A percentile compares a stretch with the other conserved stretches of the same genome.
Conservation (phyloP, 1,140 invertebrate species). For the Potamilus streckersoni region DNA sequence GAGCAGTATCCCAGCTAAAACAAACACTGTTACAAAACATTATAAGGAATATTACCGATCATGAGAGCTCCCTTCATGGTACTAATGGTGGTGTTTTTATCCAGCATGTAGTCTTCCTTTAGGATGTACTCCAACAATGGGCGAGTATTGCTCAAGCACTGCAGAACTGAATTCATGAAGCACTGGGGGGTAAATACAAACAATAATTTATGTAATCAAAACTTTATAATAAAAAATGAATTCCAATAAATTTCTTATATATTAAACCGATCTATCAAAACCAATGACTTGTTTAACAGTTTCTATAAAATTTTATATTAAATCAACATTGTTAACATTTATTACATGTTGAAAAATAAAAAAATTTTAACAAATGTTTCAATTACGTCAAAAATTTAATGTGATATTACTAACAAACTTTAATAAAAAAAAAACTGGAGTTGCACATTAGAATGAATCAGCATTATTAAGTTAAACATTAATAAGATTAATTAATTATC, state of each 20-base stretch:
- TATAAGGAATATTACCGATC: slow-evolving; percentile 69
- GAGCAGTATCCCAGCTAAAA: too few species aligned
- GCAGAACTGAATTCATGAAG: slow-evolving; percentile 97
- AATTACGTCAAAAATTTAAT: too few species aligned
- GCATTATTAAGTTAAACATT: too few species aligned
- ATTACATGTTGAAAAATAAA: not conserved
- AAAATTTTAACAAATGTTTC: too few species aligned
- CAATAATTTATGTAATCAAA: slow-evolving; percentile 3
- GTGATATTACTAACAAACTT: too few species aligned
- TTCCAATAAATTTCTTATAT: not conserved
- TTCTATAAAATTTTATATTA: slow-evolving; percentile 8
- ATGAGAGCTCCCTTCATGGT: slow-evolving; percentile 86
- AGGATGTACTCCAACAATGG: slow-evolving; percentile 83
- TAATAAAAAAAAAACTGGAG: too few species aligned
- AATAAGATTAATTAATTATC: too few species aligned
- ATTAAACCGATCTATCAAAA: too few species aligned
- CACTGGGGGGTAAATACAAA: slow-evolving; percentile 73
- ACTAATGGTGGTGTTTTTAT: slow-evolving; percentile 83
- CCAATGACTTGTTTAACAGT: not conserved
- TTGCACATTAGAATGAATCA: too few species aligned
- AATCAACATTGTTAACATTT: not conserved
- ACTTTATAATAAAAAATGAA: not conserved
- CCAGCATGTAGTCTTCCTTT: slow-evolving; percentile 74
- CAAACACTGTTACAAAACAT: too few species aligned
- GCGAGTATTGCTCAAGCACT: slow-evolving; percentile 91